Percentiles rank a stretch among this genome's conserved stretches.
phyloP scores from a whole-genome alignment of 2,113 vertebrate genomes.

The Irena cyanogastra region DNA sequence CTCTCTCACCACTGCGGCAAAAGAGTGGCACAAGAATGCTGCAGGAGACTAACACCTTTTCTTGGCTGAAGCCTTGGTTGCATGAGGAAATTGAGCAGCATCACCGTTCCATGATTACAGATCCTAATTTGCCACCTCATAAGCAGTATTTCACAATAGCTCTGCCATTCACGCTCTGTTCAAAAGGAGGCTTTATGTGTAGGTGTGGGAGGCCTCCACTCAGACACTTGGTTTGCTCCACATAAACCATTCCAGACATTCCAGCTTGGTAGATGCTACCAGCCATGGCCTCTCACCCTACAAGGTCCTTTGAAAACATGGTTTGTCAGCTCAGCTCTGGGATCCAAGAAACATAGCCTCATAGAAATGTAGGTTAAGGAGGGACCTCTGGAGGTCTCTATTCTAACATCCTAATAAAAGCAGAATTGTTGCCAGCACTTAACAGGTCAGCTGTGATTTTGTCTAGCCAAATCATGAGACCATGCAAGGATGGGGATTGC shows the following conservation, averaged over 20 bases:
- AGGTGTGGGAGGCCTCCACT: neutral
- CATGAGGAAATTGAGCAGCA: neutral
- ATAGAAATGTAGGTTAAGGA: neutral
- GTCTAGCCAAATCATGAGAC: neutral
- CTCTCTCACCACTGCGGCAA: neutral
- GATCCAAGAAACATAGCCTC: neutral
- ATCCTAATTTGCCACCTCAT: neutral
- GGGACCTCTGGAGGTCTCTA: neutral
- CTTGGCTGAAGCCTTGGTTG: neutral
- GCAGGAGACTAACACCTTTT: neutral
- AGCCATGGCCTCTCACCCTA: neutral
- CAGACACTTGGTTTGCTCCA: neutral
- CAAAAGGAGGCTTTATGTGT: neutral
- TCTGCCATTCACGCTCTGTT: neutral
- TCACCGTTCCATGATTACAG: fast-evolving
- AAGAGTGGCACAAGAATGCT: neutral
- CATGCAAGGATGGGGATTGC: neutral
- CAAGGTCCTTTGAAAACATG: neutral
- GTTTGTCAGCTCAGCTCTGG: neutral
- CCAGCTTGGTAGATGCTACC: neutral
- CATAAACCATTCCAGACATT: neutral
- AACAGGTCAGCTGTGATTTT: neutral
- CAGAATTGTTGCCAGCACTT: neutral
- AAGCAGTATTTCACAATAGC: neutral
- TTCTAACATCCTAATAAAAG: neutral